Conservation (phyloP, 2,113 vertebrate genomes). For the Ranitomeya imitator region DNA sequence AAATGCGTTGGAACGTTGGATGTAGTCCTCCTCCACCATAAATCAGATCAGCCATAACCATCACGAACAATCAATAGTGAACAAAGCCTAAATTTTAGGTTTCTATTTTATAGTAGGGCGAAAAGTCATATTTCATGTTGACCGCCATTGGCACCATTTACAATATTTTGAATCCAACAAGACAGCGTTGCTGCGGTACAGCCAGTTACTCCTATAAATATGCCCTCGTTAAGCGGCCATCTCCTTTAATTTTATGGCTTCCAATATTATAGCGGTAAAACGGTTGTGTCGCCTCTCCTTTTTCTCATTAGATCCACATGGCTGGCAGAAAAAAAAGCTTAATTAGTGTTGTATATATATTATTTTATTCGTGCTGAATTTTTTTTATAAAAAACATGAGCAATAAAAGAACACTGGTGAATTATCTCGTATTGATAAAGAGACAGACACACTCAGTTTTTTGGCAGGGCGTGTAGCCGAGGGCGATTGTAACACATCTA, state of each 20-base stretch:
- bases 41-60: too few relatives aligned
- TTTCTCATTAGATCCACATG: slow-evolving; percentile 4
- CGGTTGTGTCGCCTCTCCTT: neutral
- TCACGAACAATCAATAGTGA: neutral
- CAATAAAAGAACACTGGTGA: slow-evolving; percentile 11
- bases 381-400: slow-evolving; percentile 37
- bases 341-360: slow-evolving; percentile 28
- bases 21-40: too few relatives aligned
- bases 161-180: neutral
- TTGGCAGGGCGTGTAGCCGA: slow-evolving; percentile 27
- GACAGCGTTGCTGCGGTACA: neutral
- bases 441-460: slow-evolving; percentile 27
- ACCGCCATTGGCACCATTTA: neutral
- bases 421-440: slow-evolving; percentile 21
- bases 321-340: neutral
- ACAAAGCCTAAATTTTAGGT: neutral
- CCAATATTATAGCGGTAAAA: neutral
- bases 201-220: neutral
- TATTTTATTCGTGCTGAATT: slow-evolving; percentile 33
- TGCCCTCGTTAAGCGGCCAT: neutral
- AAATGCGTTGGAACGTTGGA: too few relatives aligned
- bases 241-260: neutral
- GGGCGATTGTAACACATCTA: slow-evolving; percentile 43
- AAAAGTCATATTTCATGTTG: neutral
- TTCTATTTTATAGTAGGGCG: neutral